Base-by-base conservation (phyloP, 1,140 invertebrate genomes). In the Lepidurus packardi region DNA sequence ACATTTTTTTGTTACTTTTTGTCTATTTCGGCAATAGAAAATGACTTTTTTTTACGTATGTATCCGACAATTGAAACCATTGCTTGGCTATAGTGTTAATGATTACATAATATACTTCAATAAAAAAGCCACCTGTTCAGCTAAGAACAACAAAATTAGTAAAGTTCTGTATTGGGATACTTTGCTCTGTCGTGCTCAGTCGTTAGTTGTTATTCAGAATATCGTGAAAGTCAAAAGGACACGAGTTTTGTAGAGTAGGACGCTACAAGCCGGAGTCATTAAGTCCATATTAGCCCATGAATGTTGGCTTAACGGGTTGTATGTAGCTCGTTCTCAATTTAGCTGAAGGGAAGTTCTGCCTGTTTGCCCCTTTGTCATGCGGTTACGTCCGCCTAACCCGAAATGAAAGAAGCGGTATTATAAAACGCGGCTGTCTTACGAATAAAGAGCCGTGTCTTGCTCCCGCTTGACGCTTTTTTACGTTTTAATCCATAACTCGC, bases 271-370 rank as follows among this genome's bases (percentile, higher is more conserved):
- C 34, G 34, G 34, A 34, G 34, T 34, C 34, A 34, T 34, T 34
- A 34, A 34, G 34, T 34, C 34, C 34, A 34, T 34, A 34, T 65
- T 65, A 13, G 16, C 6, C 21, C 53, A n/a, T 13, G 21, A 65
- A 65, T 65, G 53, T 65, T 65, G 53, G 53, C 21, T 65, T 65
- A 65, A 65, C 53, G 13, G 53, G 9, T 65, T 65, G 53, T 65
- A 21, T 65, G 53, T 65, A 21, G 53, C 9, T 13, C 21, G 16
- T 65, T 65, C 21, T 65, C 53, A 65, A 65, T 13, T 65, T n/a
- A 8, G 13, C 21, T 13, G 13, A 21, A 65, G 21, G 16, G 6
- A n/a, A 65, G 21, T 13, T 16, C 21, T 65, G 6, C 53, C 53
- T 1, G 16, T 21, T 47, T 13, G 53, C 53, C 53, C 16, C 21